Conservation (phyloP, 2,113 vertebrate species). For the Vombatus ursinus region DNA sequence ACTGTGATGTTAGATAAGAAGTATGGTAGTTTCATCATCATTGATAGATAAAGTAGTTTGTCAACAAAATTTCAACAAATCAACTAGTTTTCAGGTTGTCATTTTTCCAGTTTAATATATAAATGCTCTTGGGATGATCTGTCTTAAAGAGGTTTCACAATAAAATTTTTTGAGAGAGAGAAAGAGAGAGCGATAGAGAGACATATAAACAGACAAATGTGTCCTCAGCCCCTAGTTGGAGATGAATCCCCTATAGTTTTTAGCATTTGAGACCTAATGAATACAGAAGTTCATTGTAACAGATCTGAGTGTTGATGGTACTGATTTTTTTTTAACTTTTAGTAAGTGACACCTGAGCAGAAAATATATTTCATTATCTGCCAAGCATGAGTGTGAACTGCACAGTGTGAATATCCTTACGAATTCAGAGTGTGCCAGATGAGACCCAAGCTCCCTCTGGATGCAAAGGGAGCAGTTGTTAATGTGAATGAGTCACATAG, state of each 20-base stretch:
- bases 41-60: background rate
- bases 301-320: background rate
- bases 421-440: background rate
- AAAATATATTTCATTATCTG: background rate
- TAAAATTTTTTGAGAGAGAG: background rate
- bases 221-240: background rate
- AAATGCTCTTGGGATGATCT: background rate
- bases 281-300: background rate
- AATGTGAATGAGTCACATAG: background rate
- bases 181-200: background rate
- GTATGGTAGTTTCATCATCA: background rate
- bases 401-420: constrained; percentile 1
- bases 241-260: background rate
- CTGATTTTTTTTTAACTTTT: background rate
- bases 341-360: background rate
- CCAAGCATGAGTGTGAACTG: constrained; percentile 14
- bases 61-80: background rate
- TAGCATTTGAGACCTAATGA: background rate
- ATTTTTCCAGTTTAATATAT: background rate
- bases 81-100: background rate
- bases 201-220: background rate
- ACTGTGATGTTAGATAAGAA: background rate
- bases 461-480: background rate
- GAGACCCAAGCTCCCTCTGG: background rate
- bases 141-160: background rate